Evolutionary conservation across 1,140 invertebrate species (phyloP), one percentile per base, ranked within the genome.

Genomic region (Paramacrobiotus metropolitanus): DNA sequence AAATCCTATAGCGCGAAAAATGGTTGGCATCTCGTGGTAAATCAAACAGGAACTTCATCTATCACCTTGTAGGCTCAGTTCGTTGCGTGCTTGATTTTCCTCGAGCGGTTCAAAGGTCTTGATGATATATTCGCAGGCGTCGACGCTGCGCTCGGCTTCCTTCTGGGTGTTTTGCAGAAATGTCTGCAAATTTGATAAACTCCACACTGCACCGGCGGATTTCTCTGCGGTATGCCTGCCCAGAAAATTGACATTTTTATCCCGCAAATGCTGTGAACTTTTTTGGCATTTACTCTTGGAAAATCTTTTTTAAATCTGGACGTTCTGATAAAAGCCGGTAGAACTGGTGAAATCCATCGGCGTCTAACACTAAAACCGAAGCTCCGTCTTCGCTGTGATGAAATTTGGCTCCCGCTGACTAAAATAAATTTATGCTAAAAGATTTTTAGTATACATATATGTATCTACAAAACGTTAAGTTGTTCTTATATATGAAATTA

Each of bases 331-430:
- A 67, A 2, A 70, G 66, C 48, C 76, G 71, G 65, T 78, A 79
- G 66, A 80, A 79, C 2, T 67, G 64, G 21, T 79, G 72, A 69
- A 80, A 80, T 67, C 80, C 78, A 2, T 77, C 71, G 24, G 70
- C 71, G 66, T 79, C 76, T 45, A 80, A 66, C 2, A 73, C 73
- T 61, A 77, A 24, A 28, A 24, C 9, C 34, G 15, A 18, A 9
- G 48, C 9, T 4, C 24, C 15, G 24, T 55, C 15, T 4, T 55
- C 24, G 9, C 34, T n/a, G 34, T 40, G 9, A n/a, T 40, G 34
- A n/a, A n/a, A 18, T 55, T 18, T 28, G 24, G 48, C 24, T 55
- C 48, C 48, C 4, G 48, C 48, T 18, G 9, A 4, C 48, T 55
- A n/a, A 40, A 40, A 40, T 40, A 40, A 40, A 40, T 40, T 9